Evolutionary conservation across 1,140 invertebrate species (phyloP).

Genomic region (Hermetia illucens): DNA sequence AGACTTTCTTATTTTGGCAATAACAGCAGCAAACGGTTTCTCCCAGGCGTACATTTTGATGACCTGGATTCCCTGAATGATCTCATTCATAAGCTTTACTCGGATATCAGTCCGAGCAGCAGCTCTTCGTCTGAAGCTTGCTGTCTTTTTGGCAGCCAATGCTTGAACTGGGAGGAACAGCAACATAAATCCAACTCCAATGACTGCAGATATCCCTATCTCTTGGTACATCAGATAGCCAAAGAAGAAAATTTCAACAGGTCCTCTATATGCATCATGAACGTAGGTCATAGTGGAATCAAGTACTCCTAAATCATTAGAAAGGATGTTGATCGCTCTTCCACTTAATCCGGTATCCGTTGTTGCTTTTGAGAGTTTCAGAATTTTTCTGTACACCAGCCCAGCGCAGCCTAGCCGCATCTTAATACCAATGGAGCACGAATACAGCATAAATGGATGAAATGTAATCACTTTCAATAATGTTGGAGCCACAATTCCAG

Average conservation of each 20-base stretch:
- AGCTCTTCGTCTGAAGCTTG: constrained; percentile 40
- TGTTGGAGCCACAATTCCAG: constrained; percentile 39
- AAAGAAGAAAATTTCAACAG: constrained; percentile 30
- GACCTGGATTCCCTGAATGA: constrained; percentile 52
- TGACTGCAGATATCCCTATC: constrained; percentile 47
- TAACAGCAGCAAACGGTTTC: constrained; percentile 51
- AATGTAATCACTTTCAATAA: constrained; percentile 47
- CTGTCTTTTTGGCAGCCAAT: constrained; percentile 42
- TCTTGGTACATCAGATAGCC: constrained; percentile 37
- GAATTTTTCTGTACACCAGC: constrained; percentile 36
- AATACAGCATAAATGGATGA: constrained; percentile 55
- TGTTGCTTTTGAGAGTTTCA: constrained; percentile 45
- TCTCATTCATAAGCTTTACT: constrained; percentile 63
- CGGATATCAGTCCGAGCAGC: constrained; percentile 61
- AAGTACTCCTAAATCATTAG: constrained; percentile 36
- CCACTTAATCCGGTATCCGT: constrained; percentile 55
- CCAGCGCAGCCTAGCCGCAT: constrained; percentile 51
- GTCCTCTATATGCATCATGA: constrained; percentile 26
- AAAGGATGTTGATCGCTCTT: constrained; percentile 71
- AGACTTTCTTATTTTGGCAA: constrained; percentile 36
- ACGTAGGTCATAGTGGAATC: constrained; percentile 22
- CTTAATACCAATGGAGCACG: constrained; percentile 42
- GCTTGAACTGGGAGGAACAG: constrained; percentile 74
- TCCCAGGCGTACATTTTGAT: constrained; percentile 85
- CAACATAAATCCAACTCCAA: constrained; percentile 60